Evolutionary conservation across 1,140 invertebrate genomes (phyloP), one percentile per base, ranked within the genome.

Genomic region (Cotesia vestalis): DNA sequence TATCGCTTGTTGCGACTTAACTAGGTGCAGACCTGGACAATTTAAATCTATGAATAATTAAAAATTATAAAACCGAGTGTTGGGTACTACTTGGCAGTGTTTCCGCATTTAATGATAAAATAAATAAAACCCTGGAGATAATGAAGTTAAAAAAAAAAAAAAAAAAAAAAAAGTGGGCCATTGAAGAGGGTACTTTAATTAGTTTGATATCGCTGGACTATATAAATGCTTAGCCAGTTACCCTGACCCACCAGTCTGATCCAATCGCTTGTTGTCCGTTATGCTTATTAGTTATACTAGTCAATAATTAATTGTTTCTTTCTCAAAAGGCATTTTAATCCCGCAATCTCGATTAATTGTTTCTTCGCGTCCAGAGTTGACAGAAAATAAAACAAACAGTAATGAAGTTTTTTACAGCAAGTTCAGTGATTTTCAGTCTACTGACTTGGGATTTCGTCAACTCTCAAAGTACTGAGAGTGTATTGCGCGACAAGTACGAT

Each of bases 401-500:
- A 46, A 46, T 46, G 40, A 36, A 67, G 38, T n/a, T 59, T 6
- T 40, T 12, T 38, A 40, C 60, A 2, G 14, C 6, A 20, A 53
- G 11, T 60, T 57, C 46, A 61, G n/a, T 8, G 62, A 40, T 38
- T 71, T 35, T 62, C 38, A 11, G 2, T 46, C n/a, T 67, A 12
- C 6, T 14, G 40, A 6, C 55, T 4, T 64, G 20, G 51, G 9
- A 53, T 46, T 20, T 35, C 0, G 36, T 11, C 4, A 12, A 71
- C 63, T 35, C n/a, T 20, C 38, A 63, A 69, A 38, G 46, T 27
- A 53, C 36, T 76, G 69, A 83, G 1, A 83, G 79, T 60, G 74
- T 76, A 35, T 71, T 86, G 36, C 78, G 73, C 17, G 71, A 81
- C 66, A 84, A 79, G 52, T 85, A 86, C 55, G 85, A 86, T 27